Evolutionary conservation across 2,797 vertebrate genomes (phyloP).

Genomic region (Myiothlypis chrysogaster): DNA sequence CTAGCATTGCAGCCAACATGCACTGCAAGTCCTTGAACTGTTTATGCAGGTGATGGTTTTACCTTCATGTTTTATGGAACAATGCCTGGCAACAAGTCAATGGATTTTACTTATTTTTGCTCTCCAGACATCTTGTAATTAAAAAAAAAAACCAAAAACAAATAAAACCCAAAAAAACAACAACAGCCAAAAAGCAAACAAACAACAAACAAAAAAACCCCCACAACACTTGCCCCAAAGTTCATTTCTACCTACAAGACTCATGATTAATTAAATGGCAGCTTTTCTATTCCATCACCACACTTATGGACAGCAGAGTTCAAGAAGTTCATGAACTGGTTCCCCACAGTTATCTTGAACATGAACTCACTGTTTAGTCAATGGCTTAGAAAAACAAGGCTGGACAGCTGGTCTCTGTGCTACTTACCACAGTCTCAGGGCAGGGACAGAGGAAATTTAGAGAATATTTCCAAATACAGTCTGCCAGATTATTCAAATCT

Average conservation of each 20-base stretch:
- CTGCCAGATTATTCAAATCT: slow-evolving; percentile 45
- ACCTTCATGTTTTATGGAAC: neutral
- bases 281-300: slow-evolving; percentile 30
- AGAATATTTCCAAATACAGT: slow-evolving; percentile 41
- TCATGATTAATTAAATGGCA: slow-evolving; percentile 42
- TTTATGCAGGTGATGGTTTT: neutral
- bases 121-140: neutral
- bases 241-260: slow-evolving; percentile 6
- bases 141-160: neutral
- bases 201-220: neutral
- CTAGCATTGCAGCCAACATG: neutral
- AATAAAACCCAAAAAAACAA: neutral
- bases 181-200: neutral
- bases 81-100: neutral
- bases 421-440: slow-evolving; percentile 77
- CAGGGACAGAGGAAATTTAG: slow-evolving; percentile 64
- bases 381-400: slow-evolving; percentile 78
- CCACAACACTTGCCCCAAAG: neutral
- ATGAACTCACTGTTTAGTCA: slow-evolving; percentile 80
- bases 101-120: neutral
- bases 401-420: slow-evolving; percentile 71
- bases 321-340: slow-evolving; percentile 78
- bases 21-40: neutral
- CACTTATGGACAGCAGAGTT: slow-evolving; percentile 64
- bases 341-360: slow-evolving; percentile 75